These are phyloP conservation scores for Nannospalax galili DNA, from an alignment of 2,113 vertebrate species.

Conservation along the genomic window DNA sequence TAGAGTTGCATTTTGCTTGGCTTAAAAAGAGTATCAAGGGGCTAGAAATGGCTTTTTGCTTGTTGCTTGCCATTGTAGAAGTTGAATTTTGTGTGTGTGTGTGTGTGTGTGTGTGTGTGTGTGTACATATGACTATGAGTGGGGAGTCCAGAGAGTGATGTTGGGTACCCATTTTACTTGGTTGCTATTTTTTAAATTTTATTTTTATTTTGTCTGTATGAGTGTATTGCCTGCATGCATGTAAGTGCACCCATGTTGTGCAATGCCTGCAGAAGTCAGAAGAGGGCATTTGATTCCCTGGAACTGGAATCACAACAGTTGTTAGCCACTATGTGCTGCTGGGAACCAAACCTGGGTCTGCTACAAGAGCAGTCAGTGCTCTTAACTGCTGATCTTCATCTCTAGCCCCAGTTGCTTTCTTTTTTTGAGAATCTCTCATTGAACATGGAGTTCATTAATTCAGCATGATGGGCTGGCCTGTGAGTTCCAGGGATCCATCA, in stretches of 20 bases:
- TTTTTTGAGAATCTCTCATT: background rate
- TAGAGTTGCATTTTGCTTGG: background rate
- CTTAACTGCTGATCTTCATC: no score
- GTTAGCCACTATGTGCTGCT: no score
- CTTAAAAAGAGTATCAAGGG: background rate
- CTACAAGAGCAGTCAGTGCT: no score
- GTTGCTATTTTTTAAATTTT: no score
- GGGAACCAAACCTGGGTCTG: no score
- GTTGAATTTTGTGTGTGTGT: background rate
- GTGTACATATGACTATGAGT: background rate
- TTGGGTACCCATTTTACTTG: background rate
- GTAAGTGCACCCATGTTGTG: no score
- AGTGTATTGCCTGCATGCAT: no score
- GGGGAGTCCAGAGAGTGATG: background rate
- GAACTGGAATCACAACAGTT: no score
- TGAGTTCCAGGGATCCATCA: background rate
- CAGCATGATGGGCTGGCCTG: background rate
- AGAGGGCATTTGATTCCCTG: no score
- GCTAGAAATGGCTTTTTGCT: background rate
- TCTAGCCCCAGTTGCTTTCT: no score
- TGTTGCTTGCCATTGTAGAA: background rate
- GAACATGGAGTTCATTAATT: background rate
- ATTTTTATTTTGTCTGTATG: no score
- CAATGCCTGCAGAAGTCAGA: no score
- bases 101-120: background rate